Percentiles rank a stretch among this genome's conserved stretches.
Conservation (phyloP, 2,888 invertebrate species). For the Hemithea aestivaria region DNA sequence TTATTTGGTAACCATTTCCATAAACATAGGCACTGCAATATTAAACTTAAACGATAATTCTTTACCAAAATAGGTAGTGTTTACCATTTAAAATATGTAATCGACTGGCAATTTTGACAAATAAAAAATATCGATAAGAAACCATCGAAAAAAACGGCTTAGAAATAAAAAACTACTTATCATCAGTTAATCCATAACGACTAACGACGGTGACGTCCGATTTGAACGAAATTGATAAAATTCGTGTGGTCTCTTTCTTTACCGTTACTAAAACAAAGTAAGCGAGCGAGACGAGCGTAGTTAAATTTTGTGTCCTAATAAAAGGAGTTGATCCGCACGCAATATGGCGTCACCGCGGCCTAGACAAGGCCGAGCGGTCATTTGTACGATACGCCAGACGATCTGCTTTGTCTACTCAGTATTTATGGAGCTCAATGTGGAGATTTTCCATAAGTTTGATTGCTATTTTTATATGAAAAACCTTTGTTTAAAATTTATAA, state of each 20-base stretch:
- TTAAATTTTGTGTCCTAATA: slow-evolving; percentile 59
- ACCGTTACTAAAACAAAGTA: slow-evolving; percentile 21
- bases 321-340: slow-evolving; percentile 66
- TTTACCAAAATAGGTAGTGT: too few relatives aligned
- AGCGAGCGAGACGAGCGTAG: slow-evolving; percentile 50
- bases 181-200: slow-evolving; percentile 13
- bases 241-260: slow-evolving; percentile 40
- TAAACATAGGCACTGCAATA: background rate
- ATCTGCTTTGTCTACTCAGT: slow-evolving; percentile 55
- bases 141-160: slow-evolving; percentile 8
- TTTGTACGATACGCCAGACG: slow-evolving; percentile 70
- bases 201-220: slow-evolving; percentile 28
- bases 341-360: slow-evolving; percentile 77
- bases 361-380: slow-evolving; percentile 78
- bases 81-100: too few relatives aligned
- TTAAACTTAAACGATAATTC: background rate
- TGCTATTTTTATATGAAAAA: too few relatives aligned
- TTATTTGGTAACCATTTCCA: slow-evolving; percentile 12
- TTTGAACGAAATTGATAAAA: slow-evolving; percentile 34
- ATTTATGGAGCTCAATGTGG: slow-evolving; percentile 42
- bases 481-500: too few relatives aligned
- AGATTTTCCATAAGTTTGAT: slow-evolving; percentile 31
- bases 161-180: slow-evolving; percentile 4
- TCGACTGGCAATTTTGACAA: slow-evolving; percentile 1
- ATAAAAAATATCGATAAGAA: slow-evolving; percentile 10